Evolutionary conservation across 2,113 vertebrate species (phyloP), one percentile per base, ranked within the genome.

Genomic region (Accipiter cooperii): DNA sequence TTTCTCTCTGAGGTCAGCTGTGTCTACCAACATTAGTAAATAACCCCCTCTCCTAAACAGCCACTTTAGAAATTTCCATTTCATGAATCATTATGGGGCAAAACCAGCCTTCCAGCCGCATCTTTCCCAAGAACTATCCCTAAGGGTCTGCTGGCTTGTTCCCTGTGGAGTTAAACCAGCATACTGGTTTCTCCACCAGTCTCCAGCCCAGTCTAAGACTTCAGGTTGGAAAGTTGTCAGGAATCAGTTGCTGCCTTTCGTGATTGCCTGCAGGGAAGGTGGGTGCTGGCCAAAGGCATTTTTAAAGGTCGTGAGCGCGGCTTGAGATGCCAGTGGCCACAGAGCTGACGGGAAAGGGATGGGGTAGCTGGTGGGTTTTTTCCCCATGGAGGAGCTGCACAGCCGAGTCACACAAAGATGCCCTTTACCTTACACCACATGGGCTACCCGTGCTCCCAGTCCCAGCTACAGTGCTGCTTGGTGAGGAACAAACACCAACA

Each of bases 51-150:
- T 70, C 36, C 64, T 54, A 26, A 71, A 57, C 0, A 0, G 24
- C 17, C 19, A 3, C 61, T 63, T 38, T 1, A 47, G 47, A 75
- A 65, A 70, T 21, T 28, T 13, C 76, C 36, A 22, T 16, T 33
- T 80, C 28, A 44, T 12, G 36, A 54, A 31, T 19, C 16, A 65
- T 18, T 5, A 10, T 0, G 0, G n/a, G 36, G 12, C 40, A 61
- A 66, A 58, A 7, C 6, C 58, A 46, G 3, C 31, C 28, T 44
- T 26, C 18, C 38, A 46, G n/a, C 10, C 2, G 17, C 19, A 12
- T 46, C 33, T 11, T 25, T 20, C 10, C 60, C 4, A 0, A 17
- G 8, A 36, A n/a, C 49, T 54, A 38, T 3, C 34, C 42, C 75
- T 4, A 5, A 44, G 18, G 13, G 12, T 28, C 70, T 71, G 51